Conservation (phyloP, 2,888 invertebrate species). For the Melieria omissa region DNA sequence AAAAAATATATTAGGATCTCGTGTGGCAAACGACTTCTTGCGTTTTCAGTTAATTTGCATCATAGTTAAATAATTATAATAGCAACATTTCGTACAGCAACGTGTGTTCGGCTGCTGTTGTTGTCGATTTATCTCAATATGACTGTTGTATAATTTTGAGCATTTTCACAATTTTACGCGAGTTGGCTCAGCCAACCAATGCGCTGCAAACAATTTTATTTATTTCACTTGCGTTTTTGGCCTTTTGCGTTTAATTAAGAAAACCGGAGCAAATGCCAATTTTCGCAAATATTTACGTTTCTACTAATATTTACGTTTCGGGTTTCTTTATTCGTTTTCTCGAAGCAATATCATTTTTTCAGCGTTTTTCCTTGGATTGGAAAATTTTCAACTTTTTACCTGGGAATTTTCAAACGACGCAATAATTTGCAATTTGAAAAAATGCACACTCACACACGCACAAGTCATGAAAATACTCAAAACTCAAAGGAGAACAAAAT, state of each 20-base stretch:
- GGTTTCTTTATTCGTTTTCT: background rate
- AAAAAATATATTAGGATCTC: conserved; percentile 27
- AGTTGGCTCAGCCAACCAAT: background rate
- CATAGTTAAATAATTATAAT: background rate
- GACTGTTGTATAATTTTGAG: conserved; percentile 21
- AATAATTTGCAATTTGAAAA: background rate
- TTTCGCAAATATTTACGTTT: background rate
- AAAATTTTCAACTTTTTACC: conserved; percentile 8
- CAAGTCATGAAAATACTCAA: conserved; percentile 44
- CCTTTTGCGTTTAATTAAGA: conserved; percentile 11
- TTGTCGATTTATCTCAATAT: conserved; percentile 6
- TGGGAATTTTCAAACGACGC: background rate
- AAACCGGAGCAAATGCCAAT: conserved; percentile 19
- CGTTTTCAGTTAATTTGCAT: background rate
- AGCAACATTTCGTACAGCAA: background rate
- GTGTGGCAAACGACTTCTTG: conserved; percentile 1
- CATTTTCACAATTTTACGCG: conserved; percentile 26
- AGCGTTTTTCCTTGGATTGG: background rate
- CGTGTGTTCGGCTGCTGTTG: conserved; percentile 5
- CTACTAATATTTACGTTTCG: background rate
- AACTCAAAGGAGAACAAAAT: conserved; percentile 30
- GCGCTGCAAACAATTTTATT: no score
- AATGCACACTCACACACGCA: no score
- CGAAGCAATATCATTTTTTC: background rate
- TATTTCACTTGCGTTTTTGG: background rate